Evolutionary conservation across 1,140 invertebrate species (phyloP).

Genomic region (Bombus affinis): DNA sequence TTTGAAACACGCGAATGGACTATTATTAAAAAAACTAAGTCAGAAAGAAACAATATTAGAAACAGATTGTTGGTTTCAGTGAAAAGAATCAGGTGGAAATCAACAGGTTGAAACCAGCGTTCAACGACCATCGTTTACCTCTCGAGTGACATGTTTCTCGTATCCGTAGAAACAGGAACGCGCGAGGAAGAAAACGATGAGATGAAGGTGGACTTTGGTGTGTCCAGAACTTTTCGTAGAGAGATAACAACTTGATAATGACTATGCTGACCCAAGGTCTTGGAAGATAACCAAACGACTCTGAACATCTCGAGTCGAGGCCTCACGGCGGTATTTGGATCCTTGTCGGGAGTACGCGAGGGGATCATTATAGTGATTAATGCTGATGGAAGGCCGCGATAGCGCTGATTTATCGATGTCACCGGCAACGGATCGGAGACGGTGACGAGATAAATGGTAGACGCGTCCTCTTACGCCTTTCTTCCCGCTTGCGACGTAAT

Average conservation of each 20-base stretch:
- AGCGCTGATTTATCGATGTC: slow-evolving; percentile 82
- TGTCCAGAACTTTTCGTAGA: slow-evolving; percentile 69
- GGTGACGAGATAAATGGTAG: slow-evolving; percentile 80
- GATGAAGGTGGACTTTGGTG: slow-evolving; percentile 15
- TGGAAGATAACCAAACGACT: slow-evolving; percentile 72
- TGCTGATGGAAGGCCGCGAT: slow-evolving; percentile 79
- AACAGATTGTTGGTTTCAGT: slow-evolving; percentile 41
- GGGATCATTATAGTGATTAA: slow-evolving; percentile 82
- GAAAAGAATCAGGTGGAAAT: slow-evolving; percentile 61
- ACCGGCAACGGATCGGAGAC: slow-evolving; percentile 75
- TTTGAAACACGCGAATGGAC: too few species aligned
- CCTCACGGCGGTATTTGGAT: slow-evolving; percentile 72
- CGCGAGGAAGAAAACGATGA: neutral
- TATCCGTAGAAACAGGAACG: neutral
- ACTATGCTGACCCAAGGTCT: slow-evolving; percentile 69
- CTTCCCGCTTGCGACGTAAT: slow-evolving; percentile 42
- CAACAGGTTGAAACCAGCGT: slow-evolving; percentile 65
- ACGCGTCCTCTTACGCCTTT: slow-evolving; percentile 53
- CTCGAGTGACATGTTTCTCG: slow-evolving; percentile 2
- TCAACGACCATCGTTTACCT: slow-evolving; percentile 47
- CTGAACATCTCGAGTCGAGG: slow-evolving; percentile 65
- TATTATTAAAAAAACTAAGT: too few species aligned
- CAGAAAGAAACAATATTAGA: neutral
- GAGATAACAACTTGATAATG: slow-evolving; percentile 76
- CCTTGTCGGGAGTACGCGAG: slow-evolving; percentile 67